Conservation (phyloP, 2,888 invertebrate species). For the Aelia acuminata region DNA sequence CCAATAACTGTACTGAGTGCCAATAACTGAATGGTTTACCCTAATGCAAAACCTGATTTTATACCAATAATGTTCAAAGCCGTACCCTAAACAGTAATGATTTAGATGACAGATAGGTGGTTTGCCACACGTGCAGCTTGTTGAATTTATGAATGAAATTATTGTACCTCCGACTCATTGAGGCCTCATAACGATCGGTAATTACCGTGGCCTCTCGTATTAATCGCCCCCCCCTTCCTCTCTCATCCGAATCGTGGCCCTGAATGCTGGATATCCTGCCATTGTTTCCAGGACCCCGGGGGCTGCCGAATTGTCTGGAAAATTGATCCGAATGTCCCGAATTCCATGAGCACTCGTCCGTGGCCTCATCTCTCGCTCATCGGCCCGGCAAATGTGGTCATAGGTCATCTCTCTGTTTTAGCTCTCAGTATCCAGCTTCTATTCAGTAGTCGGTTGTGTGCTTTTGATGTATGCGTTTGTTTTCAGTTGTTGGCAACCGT, state of each 20-base stretch:
- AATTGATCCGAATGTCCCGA: slow-evolving; percentile 25
- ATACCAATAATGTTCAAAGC: too few relatives aligned
- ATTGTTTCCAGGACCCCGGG: slow-evolving; percentile 4
- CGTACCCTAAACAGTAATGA: too few relatives aligned
- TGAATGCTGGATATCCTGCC: slow-evolving; percentile 1
- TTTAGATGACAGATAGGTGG: too few relatives aligned
- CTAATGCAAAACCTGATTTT: too few relatives aligned
- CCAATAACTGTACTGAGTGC: too few relatives aligned
- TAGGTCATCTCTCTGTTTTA: not conserved
- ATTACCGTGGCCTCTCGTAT: not conserved
- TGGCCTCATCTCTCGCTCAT: not conserved
- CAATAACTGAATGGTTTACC: too few relatives aligned
- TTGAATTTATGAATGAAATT: not conserved
- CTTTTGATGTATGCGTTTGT: not conserved
- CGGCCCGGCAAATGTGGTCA: slow-evolving; percentile 2
- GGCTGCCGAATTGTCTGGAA: slow-evolving; percentile 32
- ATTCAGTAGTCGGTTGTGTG: too few relatives aligned
- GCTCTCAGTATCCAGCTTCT: not conserved
- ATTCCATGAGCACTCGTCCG: slow-evolving; percentile 11
- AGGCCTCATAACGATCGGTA: not conserved
- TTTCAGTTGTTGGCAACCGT: too few relatives aligned
- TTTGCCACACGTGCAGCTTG: too few relatives aligned
- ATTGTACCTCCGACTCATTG: not conserved
- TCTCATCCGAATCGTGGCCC: not conserved
- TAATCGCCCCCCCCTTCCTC: not conserved